Percentiles rank a stretch among this genome's conserved stretches.
Evolutionary conservation across 2,888 invertebrate species (phyloP).

Genomic region (Cinara cedri): DNA sequence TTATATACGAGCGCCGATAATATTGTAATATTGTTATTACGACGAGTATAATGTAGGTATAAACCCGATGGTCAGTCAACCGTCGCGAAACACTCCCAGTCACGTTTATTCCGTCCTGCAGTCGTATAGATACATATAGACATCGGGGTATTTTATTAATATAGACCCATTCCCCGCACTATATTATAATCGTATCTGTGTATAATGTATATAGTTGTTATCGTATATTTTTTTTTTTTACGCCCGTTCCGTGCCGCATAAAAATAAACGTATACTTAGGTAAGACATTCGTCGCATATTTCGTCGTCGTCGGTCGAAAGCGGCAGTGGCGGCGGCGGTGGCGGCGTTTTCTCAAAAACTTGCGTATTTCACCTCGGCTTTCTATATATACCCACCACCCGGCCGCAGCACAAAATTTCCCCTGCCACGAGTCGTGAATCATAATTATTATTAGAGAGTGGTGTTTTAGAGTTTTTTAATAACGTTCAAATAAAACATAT

Average conservation of each 20-base stretch:
- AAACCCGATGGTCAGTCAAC: slow-evolving; percentile 46
- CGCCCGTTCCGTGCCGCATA: background rate
- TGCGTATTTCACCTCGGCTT: no score
- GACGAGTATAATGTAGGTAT: background rate
- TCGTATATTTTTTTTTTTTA: background rate
- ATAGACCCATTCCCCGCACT: slow-evolving; percentile 42
- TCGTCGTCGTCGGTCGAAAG: slow-evolving; percentile 30
- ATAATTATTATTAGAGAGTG: no score
- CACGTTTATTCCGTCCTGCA: slow-evolving; percentile 31
- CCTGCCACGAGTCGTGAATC: no score
- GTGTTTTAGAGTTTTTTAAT: no score
- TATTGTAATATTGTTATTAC: slow-evolving; percentile 8
- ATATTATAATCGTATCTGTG: background rate
- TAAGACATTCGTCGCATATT: background rate
- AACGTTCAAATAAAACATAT: no score
- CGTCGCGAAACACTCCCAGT: slow-evolving; percentile 54
- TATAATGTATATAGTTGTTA: slow-evolving; percentile 16
- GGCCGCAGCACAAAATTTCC: no score
- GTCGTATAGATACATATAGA: no score
- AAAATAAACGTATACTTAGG: background rate
- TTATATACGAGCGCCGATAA: slow-evolving; percentile 30
- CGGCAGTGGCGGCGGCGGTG: no score
- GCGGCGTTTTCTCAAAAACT: no score
- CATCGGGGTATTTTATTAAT: slow-evolving; percentile 39
- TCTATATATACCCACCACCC: no score